Evolutionary conservation across 2,797 vertebrate genomes (phyloP).

Genomic region (Rhinogobio ventralis): DNA sequence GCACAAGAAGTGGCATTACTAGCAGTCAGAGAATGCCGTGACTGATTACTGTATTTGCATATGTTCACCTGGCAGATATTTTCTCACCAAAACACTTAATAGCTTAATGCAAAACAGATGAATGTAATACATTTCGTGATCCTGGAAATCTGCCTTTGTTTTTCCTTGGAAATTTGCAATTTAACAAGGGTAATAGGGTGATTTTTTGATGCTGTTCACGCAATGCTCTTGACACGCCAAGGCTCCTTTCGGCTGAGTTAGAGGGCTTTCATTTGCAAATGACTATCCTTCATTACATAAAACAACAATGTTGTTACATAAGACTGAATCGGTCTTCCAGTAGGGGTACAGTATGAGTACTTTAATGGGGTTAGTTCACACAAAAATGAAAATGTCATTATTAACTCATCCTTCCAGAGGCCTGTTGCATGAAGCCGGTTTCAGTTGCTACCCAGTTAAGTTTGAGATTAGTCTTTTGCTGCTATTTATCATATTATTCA

Average conservation of each 20-base stretch:
- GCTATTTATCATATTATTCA: neutral
- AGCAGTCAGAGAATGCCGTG: neutral
- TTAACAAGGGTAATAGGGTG: neutral
- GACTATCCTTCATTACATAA: neutral
- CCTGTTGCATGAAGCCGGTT: neutral
- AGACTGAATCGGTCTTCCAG: neutral
- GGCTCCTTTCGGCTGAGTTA: neutral
- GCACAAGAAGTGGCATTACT: neutral
- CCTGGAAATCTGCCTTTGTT: neutral
- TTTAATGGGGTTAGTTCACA: neutral
- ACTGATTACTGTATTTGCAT: conserved; percentile 5
- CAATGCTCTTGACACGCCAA: neutral
- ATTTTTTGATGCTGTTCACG: neutral
- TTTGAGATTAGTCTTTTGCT: neutral
- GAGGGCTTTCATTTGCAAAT: neutral
- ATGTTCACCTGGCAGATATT: neutral
- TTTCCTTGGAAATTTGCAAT: neutral
- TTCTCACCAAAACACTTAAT: conserved; percentile 12
- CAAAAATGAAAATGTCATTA: neutral
- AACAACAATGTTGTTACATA: neutral
- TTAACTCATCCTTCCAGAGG: neutral
- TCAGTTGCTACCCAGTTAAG: neutral
- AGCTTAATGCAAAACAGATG: neutral
- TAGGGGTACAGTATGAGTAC: neutral
- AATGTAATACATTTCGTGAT: neutral